A percentile compares a stretch with the other conserved stretches of the same genome.
phyloP scores from a whole-genome alignment of 2,888 invertebrate genomes.

The Latrodectus elegans region DNA sequence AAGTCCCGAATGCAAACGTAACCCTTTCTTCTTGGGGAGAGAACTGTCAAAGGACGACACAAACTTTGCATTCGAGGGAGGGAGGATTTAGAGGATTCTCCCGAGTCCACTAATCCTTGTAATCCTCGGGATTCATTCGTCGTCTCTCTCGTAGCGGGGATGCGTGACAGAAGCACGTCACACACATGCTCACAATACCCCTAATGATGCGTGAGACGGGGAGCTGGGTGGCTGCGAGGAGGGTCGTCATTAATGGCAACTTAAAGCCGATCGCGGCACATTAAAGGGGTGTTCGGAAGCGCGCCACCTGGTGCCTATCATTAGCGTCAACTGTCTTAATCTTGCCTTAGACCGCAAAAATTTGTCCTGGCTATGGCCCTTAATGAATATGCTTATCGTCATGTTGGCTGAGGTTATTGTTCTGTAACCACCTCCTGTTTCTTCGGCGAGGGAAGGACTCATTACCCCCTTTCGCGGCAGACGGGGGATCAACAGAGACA shows the following conservation, averaged over 20 bases:
- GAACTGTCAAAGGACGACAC: constrained; percentile 51
- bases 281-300: constrained; percentile 53
- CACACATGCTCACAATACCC: constrained; percentile 40
- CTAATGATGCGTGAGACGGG: constrained; percentile 55
- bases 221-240: background rate
- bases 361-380: constrained; percentile 51
- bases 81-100: constrained; percentile 39
- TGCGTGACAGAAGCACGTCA: constrained; percentile 28
- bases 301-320: constrained; percentile 65
- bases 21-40: constrained; percentile 17
- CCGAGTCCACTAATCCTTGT: constrained; percentile 51
- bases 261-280: constrained; percentile 53
- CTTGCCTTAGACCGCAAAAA: constrained; percentile 55
- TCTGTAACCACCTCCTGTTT: constrained; percentile 31
- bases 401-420: constrained; percentile 28
- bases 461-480: constrained; percentile 39
- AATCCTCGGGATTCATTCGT: constrained; percentile 56
- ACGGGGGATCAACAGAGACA: constrained; percentile 50
- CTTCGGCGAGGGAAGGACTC: constrained; percentile 11
- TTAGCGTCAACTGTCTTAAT: constrained; percentile 63
- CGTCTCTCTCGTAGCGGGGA: constrained; percentile 12
- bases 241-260: constrained; percentile 59
- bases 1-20: constrained; percentile 12
- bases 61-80: constrained; percentile 46
- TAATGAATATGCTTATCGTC: constrained; percentile 65